A percentile compares a stretch with the other conserved stretches of the same genome.
Conservation (phyloP, 1,140 invertebrate genomes). For the Vanessa tameamea region DNA sequence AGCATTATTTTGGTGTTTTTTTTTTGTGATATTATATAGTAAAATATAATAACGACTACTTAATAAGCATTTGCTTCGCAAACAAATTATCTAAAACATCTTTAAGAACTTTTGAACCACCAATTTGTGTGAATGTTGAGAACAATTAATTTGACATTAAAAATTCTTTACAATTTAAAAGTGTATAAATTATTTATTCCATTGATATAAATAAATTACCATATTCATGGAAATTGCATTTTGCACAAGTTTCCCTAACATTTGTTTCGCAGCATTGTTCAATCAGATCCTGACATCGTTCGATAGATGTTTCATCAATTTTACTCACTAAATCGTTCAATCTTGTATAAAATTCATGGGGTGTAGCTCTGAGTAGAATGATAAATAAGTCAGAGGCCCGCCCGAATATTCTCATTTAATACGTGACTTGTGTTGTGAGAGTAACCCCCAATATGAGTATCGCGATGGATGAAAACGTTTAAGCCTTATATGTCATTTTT, state of each 20-base stretch:
- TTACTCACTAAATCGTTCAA: conserved; percentile 78
- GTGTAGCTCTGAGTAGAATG: conserved; percentile 75
- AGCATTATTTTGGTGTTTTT: no score
- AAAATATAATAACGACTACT: no score
- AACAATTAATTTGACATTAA: no score
- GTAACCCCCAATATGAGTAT: conserved; percentile 67
- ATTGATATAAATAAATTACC: neutral
- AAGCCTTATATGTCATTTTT: conserved; percentile 36
- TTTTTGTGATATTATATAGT: no score
- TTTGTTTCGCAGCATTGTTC: conserved; percentile 13
- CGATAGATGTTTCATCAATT: conserved; percentile 78
- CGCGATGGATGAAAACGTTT: conserved; percentile 50
- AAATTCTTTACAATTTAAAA: no score
- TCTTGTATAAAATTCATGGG: conserved; percentile 81
- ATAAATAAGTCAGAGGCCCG: conserved; percentile 78
- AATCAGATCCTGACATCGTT: conserved; percentile 54
- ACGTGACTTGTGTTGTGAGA: conserved; percentile 78
- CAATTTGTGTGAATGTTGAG: no score
- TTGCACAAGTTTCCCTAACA: neutral
- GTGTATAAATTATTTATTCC: neutral
- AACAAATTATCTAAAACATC: no score
- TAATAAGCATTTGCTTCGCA: no score
- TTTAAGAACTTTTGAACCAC: no score
- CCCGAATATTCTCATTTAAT: conserved; percentile 80
- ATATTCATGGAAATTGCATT: conserved; percentile 2